A percentile compares a stretch with the other conserved stretches of the same genome.
phyloP scores from a whole-genome alignment of 2,888 invertebrate species.

The Drosophila lutescens region DNA sequence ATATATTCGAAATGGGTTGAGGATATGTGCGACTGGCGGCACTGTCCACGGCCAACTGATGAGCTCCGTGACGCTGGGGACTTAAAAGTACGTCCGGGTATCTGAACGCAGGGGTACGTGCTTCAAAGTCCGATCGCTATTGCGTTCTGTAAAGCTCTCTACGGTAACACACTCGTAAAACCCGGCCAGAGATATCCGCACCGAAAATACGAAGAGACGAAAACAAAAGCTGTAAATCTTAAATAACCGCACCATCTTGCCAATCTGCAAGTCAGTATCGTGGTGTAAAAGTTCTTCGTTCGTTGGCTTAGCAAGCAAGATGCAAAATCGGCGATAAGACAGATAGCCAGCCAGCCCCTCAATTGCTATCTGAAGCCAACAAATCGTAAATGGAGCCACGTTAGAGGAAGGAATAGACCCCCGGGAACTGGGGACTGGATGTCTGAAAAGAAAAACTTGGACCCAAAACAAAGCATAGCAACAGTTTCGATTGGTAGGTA shows the following conservation, averaged over 20 bases:
- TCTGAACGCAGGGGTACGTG: slow-evolving; percentile 24
- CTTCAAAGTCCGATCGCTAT: slow-evolving; percentile 35
- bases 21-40: slow-evolving; percentile 7
- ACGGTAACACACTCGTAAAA: slow-evolving; percentile 12
- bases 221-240: slow-evolving; percentile 22
- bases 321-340: slow-evolving; percentile 6
- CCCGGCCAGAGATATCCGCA: slow-evolving; percentile 11
- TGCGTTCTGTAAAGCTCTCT: slow-evolving; percentile 29
- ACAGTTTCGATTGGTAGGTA: not conserved
- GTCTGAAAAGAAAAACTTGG: not conserved
- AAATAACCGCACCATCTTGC: slow-evolving; percentile 21
- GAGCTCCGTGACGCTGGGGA: slow-evolving; percentile 2
- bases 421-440: not conserved
- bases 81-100: slow-evolving; percentile 30
- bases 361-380: not conserved
- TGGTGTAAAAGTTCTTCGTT: slow-evolving; percentile 25
- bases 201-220: slow-evolving; percentile 10
- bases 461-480: not conserved
- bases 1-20: slow-evolving; percentile 5
- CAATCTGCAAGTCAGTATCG: slow-evolving; percentile 41
- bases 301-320: not conserved
- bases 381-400: not conserved
- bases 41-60: slow-evolving; percentile 29
- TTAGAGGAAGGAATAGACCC: not conserved
- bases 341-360: not conserved